phyloP scores from a whole-genome alignment of 1,140 invertebrate genomes.

The Holcopasites calliopsidis region DNA sequence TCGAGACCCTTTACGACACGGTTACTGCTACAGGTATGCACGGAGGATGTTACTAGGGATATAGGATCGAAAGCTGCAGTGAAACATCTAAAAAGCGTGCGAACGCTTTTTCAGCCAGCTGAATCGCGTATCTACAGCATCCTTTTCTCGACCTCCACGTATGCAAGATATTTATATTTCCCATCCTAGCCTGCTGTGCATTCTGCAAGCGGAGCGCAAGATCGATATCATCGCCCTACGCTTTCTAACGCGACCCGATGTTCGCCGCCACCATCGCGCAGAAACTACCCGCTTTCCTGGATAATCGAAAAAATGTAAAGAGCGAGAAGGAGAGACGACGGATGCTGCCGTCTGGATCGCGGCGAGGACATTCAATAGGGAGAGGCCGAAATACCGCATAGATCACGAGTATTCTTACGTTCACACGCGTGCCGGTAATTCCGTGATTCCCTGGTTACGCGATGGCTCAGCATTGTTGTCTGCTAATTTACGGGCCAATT shows the following conservation, averaged over 20 bases:
- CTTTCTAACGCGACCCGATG: neutral
- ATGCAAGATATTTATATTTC: slow-evolving; percentile 11
- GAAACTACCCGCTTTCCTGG: neutral
- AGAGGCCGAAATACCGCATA: slow-evolving; percentile 69
- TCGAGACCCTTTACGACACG: slow-evolving; percentile 57
- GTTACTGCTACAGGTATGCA: slow-evolving; percentile 18
- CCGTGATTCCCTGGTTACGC: slow-evolving; percentile 52
- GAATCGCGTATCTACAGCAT: slow-evolving; percentile 4
- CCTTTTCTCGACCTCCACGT: slow-evolving; percentile 16
- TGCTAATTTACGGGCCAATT: slow-evolving; percentile 78
- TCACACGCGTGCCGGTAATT: slow-evolving; percentile 61
- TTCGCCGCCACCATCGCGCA: neutral
- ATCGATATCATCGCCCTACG: neutral
- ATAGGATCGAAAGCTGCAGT: slow-evolving; percentile 16
- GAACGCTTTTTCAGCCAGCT: neutral
- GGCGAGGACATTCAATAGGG: no score
- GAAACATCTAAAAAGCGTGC: slow-evolving; percentile 30
- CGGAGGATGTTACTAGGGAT: neutral
- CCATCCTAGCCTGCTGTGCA: neutral
- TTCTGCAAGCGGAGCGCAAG: neutral
- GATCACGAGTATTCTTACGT: slow-evolving; percentile 72
- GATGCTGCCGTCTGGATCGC: neutral
- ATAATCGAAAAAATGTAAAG: slow-evolving; percentile 1
- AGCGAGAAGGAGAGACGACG: neutral
- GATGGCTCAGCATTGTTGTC: slow-evolving; percentile 67